Evolutionary conservation across 2,113 vertebrate genomes (phyloP), one percentile per base, ranked within the genome.

Genomic region (Carassius gibelio): DNA sequence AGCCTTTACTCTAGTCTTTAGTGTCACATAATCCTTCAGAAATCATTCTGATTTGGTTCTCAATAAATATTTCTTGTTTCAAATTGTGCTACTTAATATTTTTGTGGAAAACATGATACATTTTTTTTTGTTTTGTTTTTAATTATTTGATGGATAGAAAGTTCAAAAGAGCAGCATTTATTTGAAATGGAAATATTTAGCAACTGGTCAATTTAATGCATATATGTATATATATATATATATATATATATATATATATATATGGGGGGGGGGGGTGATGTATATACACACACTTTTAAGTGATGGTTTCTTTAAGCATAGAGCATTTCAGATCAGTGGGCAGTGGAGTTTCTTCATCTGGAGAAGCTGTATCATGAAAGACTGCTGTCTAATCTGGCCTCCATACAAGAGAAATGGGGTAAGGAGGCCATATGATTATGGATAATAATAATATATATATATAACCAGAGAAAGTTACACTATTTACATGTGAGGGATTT

Each of bases 331-430:
- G 98, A 98, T 91, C 96, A 96, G 88, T 96, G 95, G 91, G 98
- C 97, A 19, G 94, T 98, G 89, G 96, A 96, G 86, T 98, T 99
- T 90, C 95, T 99, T 79, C 96, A 96, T 88, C 94, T 99, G 72
- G 98, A 99, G 93, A 95, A 94, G 71, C 86, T 98, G 4, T 99
- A 99, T 90, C 97, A 99, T 23, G 94, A 99, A 78, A 96, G 97
- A 34, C 90, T 99, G 75, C 95, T 99, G 52, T 94, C 95, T 88
- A 99, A 99, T 93, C 95, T 99, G 57, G 93, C 95, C 62, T 89
- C 94, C 82, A 94, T 99, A 92, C 96, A 99, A 90, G 95, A 98
- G 8, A 94, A 95, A 81, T 99, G 97, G 97, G 97, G 98, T 99
- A 92, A 93, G 95, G 93, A 42, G 38, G 45, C n/a, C 61, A 81